Conservation (phyloP, 2,113 vertebrate species). For the Papio anubis region DNA sequence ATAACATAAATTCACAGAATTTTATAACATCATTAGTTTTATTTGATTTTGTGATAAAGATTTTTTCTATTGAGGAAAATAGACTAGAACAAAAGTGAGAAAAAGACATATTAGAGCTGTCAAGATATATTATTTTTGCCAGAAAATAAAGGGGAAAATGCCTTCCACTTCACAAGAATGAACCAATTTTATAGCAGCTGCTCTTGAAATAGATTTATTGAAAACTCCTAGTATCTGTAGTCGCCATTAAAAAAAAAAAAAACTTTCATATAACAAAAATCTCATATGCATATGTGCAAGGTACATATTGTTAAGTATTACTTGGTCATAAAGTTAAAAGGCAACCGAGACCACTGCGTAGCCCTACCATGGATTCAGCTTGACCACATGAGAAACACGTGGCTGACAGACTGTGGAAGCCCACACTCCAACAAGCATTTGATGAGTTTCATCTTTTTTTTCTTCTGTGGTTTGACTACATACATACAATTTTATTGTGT, state of each 20-base stretch:
- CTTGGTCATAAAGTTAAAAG: background rate
- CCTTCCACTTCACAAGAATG: background rate
- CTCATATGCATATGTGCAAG: background rate
- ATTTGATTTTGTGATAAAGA: slow-evolving; percentile 56
- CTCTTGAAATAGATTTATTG: slow-evolving; percentile 38
- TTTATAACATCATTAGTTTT: slow-evolving; percentile 38
- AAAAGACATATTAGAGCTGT: slow-evolving; percentile 34
- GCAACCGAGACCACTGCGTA: accelerated
- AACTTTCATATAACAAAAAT: background rate
- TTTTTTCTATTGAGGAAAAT: slow-evolving; percentile 32
- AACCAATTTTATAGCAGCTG: background rate
- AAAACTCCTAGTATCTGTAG: background rate
- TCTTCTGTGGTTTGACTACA: background rate
- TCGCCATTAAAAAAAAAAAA: background rate
- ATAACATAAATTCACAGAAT: slow-evolving; percentile 45
- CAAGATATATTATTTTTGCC: slow-evolving; percentile 46
- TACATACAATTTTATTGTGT: background rate
- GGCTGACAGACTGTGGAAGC: background rate
- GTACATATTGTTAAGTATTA: background rate
- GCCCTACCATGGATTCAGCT: accelerated
- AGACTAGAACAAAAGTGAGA: slow-evolving; percentile 18
- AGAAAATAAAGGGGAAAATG: background rate
- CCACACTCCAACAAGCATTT: background rate
- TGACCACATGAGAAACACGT: background rate
- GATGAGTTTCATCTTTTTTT: background rate